Evolutionary conservation across 1,140 invertebrate species (phyloP).

Genomic region (Drosophila sproati): DNA sequence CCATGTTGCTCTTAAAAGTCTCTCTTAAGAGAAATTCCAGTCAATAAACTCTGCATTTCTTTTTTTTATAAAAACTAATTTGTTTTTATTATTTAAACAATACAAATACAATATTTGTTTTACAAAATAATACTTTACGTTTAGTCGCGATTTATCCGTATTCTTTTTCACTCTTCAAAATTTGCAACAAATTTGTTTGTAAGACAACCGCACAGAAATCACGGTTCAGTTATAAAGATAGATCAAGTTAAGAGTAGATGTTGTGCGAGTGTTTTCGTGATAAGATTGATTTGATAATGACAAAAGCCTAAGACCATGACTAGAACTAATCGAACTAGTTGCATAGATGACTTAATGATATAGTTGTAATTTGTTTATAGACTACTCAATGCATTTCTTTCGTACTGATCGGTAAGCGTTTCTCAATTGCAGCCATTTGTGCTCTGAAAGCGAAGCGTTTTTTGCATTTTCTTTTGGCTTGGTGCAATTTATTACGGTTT

Average conservation of each 20-base stretch:
- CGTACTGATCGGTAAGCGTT: constrained; percentile 80
- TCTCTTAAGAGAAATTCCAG: too few species aligned
- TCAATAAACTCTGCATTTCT: not conserved
- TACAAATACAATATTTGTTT: constrained; percentile 73
- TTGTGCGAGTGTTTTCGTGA: constrained; percentile 38
- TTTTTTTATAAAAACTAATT: constrained; percentile 73
- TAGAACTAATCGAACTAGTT: constrained; percentile 49
- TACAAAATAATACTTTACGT: constrained; percentile 76
- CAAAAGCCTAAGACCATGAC: constrained; percentile 26
- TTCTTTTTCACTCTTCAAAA: constrained; percentile 28
- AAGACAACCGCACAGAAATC: constrained; percentile 44
- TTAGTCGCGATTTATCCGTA: constrained; percentile 30
- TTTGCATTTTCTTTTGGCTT: constrained; percentile 57
- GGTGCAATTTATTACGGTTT: constrained; percentile 54
- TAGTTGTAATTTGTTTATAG: constrained; percentile 27
- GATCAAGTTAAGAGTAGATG: not conserved
- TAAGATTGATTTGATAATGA: constrained; percentile 16
- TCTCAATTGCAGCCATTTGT: constrained; percentile 55
- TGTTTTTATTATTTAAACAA: constrained; percentile 74
- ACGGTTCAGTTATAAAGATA: constrained; percentile 19
- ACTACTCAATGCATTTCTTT: constrained; percentile 52
- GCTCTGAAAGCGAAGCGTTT: constrained; percentile 68
- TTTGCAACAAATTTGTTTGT: constrained; percentile 45
- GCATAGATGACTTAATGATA: constrained; percentile 30
- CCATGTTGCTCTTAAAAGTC: too few species aligned